These are phyloP conservation scores for Aurelia aurita complex sp. Pacific DNA, from an alignment of 30 jellyfish, hydroid and myxozoan species.

Conservation along the genomic window DNA sequence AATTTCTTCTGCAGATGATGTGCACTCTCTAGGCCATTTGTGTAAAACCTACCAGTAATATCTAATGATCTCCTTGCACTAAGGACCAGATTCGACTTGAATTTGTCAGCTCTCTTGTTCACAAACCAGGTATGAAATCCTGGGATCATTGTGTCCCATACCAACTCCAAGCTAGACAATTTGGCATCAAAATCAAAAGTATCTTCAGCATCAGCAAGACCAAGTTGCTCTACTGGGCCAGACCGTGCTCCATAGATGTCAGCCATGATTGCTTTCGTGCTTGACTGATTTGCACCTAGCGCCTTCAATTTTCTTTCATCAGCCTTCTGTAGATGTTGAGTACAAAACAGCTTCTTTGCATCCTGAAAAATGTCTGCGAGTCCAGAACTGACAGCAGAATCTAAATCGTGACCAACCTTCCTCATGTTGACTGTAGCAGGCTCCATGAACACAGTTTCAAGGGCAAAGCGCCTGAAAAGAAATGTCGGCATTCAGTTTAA, in stretches of 20 bases:
- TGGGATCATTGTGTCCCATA: background rate
- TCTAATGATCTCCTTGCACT: background rate
- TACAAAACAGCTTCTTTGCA: background rate
- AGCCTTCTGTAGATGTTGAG: slow-evolving; percentile 6
- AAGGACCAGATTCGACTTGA: background rate
- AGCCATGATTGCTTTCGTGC: slow-evolving; percentile 3
- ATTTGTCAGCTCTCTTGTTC: background rate
- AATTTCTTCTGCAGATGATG: slow-evolving; percentile 21
- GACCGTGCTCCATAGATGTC: slow-evolving; percentile 15
- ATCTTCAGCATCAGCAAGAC: slow-evolving; percentile 23
- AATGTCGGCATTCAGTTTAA: background rate
- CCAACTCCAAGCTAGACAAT: background rate
- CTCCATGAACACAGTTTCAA: background rate
- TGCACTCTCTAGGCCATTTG: slow-evolving; percentile 22
- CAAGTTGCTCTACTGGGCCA: background rate
- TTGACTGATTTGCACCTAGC: slow-evolving; percentile 9
- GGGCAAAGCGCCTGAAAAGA: slow-evolving; percentile 13
- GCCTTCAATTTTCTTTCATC: slow-evolving; percentile 11
- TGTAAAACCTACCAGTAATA: slow-evolving; percentile 10
- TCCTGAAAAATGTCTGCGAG: background rate
- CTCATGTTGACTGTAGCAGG: background rate
- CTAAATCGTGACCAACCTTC: slow-evolving; percentile 3
- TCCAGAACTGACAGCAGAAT: background rate
- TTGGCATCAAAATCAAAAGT: background rate
- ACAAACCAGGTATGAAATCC: background rate